Conservation (phyloP, 2,888 invertebrate species). For the Notocelia uddmanniana region DNA sequence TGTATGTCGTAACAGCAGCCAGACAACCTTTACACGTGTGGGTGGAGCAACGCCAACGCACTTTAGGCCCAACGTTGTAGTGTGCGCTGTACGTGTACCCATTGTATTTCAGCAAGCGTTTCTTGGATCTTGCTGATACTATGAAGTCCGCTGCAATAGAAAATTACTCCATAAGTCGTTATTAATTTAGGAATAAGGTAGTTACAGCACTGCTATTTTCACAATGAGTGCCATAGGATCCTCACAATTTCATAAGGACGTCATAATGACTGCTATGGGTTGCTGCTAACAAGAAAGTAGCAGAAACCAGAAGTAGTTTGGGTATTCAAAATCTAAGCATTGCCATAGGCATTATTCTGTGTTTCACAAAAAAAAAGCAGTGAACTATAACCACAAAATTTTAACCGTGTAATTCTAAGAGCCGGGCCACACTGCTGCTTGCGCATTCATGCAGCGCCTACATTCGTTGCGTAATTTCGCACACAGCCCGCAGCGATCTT, state of each 20-base stretch:
- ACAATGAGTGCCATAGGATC: background rate
- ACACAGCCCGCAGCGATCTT: too few species aligned
- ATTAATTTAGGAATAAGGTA: background rate
- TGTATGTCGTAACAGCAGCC: background rate
- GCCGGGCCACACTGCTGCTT: too few species aligned
- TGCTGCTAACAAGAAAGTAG: background rate
- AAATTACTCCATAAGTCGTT: background rate
- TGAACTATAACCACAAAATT: background rate
- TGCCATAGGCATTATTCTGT: background rate
- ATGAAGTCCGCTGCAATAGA: conserved; percentile 14
- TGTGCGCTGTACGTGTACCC: conserved; percentile 2
- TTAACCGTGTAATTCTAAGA: background rate
- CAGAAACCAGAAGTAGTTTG: background rate
- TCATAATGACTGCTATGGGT: background rate
- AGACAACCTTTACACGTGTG: conserved; percentile 2
- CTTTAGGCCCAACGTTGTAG: background rate
- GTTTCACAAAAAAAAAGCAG: background rate
- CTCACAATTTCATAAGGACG: too few species aligned
- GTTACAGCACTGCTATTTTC: background rate
- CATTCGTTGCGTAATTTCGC: too few species aligned
- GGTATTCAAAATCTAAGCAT: background rate
- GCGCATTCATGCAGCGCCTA: too few species aligned
- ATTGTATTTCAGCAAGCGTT: conserved; percentile 8
- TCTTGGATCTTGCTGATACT: background rate
- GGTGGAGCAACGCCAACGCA: conserved; percentile 12